These are phyloP conservation scores for Drosophila watanabei DNA, from an alignment of 1,140 invertebrate genomes.

Conservation along the genomic window DNA sequence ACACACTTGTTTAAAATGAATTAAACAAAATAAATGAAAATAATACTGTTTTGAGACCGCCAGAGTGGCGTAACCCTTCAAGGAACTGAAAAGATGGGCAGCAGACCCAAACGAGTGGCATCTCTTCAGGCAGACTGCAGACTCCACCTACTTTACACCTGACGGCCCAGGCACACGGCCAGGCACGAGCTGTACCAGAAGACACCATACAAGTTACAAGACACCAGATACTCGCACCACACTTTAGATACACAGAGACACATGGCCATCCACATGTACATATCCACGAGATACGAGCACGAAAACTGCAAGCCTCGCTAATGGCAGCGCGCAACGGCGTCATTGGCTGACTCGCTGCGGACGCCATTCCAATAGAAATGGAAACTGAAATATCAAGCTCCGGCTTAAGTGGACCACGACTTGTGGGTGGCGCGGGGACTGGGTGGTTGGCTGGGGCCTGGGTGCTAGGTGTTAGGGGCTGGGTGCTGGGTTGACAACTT, in stretches of 20 bases:
- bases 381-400: conserved; percentile 42
- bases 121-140: conserved; percentile 8
- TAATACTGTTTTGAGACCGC: background rate
- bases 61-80: background rate
- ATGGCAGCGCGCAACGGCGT: conserved; percentile 21
- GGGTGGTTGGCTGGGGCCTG: background rate
- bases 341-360: conserved; percentile 37
- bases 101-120: conserved; percentile 16
- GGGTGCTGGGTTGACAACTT: conserved; percentile 34
- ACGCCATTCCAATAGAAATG: conserved; percentile 44
- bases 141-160: conserved; percentile 53
- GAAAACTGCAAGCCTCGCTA: conserved; percentile 28
- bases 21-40: background rate
- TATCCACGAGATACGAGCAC: conserved; percentile 26
- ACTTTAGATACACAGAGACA: conserved; percentile 16
- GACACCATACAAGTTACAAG: conserved; percentile 27
- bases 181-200: conserved; percentile 23
- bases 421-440: conserved; percentile 22
- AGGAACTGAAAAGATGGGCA: conserved; percentile 9
- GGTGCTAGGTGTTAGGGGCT: background rate
- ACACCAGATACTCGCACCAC: conserved; percentile 15
- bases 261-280: conserved; percentile 18
- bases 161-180: conserved; percentile 17
- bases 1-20: background rate
- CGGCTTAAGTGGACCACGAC: conserved; percentile 14